These are phyloP conservation scores for Dasysyrphus tricinctus DNA, from an alignment of 2,888 invertebrate genomes.

Conservation along the genomic window DNA sequence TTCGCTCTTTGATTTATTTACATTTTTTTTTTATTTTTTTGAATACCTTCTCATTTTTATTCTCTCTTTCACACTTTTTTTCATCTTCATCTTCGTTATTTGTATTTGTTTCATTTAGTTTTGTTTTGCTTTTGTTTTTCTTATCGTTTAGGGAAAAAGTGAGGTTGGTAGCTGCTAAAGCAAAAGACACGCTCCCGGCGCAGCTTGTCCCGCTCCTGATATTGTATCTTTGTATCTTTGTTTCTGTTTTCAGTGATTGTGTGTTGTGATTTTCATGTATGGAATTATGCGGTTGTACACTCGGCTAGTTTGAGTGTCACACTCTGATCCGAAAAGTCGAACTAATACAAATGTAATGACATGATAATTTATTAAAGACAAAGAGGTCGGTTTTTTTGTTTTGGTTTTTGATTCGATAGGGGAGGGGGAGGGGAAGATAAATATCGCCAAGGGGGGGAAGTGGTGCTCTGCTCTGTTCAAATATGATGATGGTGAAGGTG, in stretches of 20 bases:
- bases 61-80: constrained; percentile 18
- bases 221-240: constrained; percentile 41
- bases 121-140: constrained; percentile 73
- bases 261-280: constrained; percentile 71
- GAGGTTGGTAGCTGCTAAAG: constrained; percentile 16
- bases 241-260: constrained; percentile 47
- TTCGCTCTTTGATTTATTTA: constrained; percentile 51
- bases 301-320: constrained; percentile 59
- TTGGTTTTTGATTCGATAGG: not conserved
- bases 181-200: constrained; percentile 23
- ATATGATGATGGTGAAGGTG: not conserved
- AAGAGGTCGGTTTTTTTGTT: constrained; percentile 20
- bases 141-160: constrained; percentile 37
- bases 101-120: constrained; percentile 58
- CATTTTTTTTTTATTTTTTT: constrained; percentile 1
- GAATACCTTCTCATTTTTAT: not conserved
- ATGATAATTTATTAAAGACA: constrained; percentile 75
- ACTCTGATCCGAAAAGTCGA: constrained; percentile 71
- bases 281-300: constrained; percentile 57
- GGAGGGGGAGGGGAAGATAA: not conserved
- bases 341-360: constrained; percentile 75
- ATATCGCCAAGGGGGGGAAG: constrained; percentile 5
- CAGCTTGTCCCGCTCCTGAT: constrained; percentile 25
- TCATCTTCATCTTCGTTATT: constrained; percentile 4
- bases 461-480: not conserved